phyloP scores from a whole-genome alignment of 2,113 vertebrate species.

The Genyomyrus donnyi region DNA sequence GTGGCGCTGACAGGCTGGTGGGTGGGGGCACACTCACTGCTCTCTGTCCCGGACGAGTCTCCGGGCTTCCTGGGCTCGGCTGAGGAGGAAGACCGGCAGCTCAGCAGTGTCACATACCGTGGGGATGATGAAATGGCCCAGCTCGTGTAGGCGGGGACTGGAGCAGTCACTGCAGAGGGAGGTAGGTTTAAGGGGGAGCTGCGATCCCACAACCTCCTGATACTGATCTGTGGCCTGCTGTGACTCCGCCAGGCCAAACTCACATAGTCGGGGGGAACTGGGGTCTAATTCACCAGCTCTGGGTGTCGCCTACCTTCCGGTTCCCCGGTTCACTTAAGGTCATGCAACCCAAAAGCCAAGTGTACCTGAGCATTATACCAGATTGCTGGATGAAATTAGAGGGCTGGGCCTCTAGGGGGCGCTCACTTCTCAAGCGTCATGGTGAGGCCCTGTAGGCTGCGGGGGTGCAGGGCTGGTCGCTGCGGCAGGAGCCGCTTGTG shows the following conservation, averaged over 20 bases:
- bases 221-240: background rate
- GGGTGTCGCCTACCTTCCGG: background rate
- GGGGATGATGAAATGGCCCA: constrained; percentile 81
- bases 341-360: background rate
- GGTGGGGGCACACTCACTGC: constrained; percentile 63
- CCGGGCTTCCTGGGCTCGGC: constrained; percentile 74
- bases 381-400: background rate
- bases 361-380: background rate
- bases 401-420: too few relatives aligned
- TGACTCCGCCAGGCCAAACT: background rate
- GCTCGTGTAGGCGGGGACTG: constrained; percentile 72
- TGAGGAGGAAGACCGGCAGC: constrained; percentile 79
- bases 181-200: background rate
- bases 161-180: constrained; percentile 66
- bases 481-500: constrained; percentile 61
- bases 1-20: background rate
- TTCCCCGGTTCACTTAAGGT: background rate
- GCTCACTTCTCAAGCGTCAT: constrained; percentile 76
- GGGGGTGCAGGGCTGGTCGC: constrained; percentile 69
- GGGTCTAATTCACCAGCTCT: background rate
- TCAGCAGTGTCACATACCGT: constrained; percentile 60
- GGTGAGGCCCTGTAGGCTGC: constrained; percentile 75
- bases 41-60: constrained; percentile 62
- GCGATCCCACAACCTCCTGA: background rate
- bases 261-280: background rate